Conservation (phyloP, 2,888 invertebrate species). For the Euproctis similis region DNA sequence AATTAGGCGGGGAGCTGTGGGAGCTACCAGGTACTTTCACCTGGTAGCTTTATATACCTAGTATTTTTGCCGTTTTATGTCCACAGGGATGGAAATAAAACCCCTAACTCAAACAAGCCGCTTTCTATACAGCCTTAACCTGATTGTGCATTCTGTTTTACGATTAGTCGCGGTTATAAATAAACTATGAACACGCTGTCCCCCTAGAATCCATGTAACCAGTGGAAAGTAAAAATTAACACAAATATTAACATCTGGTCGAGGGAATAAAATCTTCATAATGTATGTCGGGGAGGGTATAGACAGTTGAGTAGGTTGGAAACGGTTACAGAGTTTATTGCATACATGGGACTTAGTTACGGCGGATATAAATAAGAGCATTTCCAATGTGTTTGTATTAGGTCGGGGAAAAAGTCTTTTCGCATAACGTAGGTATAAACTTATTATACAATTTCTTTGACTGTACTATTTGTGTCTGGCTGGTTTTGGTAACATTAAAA, state of each 20-base stretch:
- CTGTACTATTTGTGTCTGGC: no score
- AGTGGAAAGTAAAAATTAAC: constrained; percentile 27
- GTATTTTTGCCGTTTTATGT: constrained; percentile 21
- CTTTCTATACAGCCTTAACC: constrained; percentile 22
- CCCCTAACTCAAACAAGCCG: constrained; percentile 12
- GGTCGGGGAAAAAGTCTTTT: constrained; percentile 20
- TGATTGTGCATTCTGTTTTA: constrained; percentile 27
- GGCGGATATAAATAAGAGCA: constrained; percentile 20
- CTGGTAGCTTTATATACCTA: no score
- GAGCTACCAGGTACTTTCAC: no score
- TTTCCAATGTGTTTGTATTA: constrained; percentile 15
- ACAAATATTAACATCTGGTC: constrained; percentile 30
- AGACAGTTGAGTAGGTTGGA: constrained; percentile 12
- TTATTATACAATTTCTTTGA: background rate
- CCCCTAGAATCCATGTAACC: constrained; percentile 27
- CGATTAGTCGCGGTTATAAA: constrained; percentile 20
- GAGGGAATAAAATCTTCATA: constrained; percentile 25
- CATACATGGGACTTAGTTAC: constrained; percentile 18
- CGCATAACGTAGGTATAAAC: constrained; percentile 14
- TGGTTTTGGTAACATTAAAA: no score
- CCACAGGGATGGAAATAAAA: constrained; percentile 17
- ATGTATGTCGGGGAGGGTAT: constrained; percentile 14
- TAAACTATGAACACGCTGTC: constrained; percentile 21
- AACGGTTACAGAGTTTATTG: constrained; percentile 18
- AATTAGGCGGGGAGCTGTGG: no score